A percentile compares a stretch with the other conserved stretches of the same genome.
Evolutionary conservation across 2,113 vertebrate genomes (phyloP).

Genomic region (Sialia sialis): DNA sequence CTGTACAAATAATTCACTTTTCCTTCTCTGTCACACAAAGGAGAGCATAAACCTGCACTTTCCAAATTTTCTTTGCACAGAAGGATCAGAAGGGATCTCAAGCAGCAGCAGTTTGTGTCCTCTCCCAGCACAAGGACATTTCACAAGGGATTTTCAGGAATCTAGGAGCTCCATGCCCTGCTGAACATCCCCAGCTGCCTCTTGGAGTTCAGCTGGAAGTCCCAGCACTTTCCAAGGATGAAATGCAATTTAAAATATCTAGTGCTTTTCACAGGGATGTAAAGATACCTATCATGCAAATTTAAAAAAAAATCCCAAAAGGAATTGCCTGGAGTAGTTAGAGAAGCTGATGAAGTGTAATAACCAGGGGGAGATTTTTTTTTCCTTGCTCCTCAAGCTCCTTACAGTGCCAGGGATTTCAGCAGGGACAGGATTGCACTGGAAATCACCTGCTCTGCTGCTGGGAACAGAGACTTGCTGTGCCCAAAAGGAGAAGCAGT

Average conservation of each 20-base stretch:
- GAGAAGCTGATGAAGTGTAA: constrained; percentile 1
- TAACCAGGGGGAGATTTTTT: not conserved
- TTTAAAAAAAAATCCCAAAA: not conserved
- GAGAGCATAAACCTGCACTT: not conserved
- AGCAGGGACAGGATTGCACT: not conserved
- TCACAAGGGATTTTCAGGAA: not conserved
- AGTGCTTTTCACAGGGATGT: not conserved
- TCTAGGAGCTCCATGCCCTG: not conserved
- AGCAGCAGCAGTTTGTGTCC: not conserved
- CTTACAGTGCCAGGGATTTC: not conserved
- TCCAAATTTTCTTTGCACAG: not conserved
- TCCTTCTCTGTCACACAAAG: not conserved
- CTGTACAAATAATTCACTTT: not conserved
- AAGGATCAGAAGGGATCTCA: not conserved
- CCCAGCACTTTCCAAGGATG: not conserved
- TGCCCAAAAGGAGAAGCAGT: not conserved
- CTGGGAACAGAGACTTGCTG: not conserved
- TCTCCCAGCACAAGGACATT: not conserved
- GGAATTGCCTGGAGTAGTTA: constrained; percentile 5
- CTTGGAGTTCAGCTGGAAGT: not conserved
- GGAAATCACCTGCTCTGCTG: not conserved
- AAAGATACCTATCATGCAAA: constrained; percentile 40
- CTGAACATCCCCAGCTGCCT: not conserved
- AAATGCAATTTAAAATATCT: not conserved
- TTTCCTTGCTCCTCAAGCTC: not conserved